Base-by-base conservation (phyloP, 2,888 invertebrate species). In the Chydorus sphaericus region DNA sequence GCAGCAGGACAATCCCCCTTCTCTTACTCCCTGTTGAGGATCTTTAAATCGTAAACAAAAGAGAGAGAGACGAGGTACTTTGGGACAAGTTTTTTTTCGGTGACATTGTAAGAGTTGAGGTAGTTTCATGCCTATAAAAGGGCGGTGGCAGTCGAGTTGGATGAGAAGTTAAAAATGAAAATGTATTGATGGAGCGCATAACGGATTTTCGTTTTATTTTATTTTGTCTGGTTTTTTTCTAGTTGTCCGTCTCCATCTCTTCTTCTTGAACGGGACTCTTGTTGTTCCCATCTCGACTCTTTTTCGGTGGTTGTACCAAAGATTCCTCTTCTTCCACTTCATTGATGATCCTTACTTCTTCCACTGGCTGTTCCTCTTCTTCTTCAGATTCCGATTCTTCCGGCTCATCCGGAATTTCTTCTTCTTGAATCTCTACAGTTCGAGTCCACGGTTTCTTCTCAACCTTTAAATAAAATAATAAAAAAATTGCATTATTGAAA, bases 361-460 rank as follows among this genome's bases (percentile, higher is more conserved):
- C 31, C 23, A 23, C 36, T 52, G 33, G 36, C 36, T 18, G 18
- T 33, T 52, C 52, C 36, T 33, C 33, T 26, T 7, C 18, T 33
- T 29, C 18, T 8, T 52, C 52, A 16, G 31, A 31, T 18, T 52
- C 36, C 52, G 31, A 26, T 52, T 52, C 52, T 37, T 52, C 36
- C 36, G n/a, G 16, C 18, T n/a, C 36, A 20, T 29, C 31, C 33
- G 18, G 33, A 16, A 23, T 31, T 23, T 20, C 36, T 16, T 52
- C 52, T 33, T 52, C 52, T 14, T 33, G 6, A 18, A 52, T 36
- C 23, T 52, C 52, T 23, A 52, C 26, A 29, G 52, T 33, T 37
- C 26, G 16, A 2, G 36, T 33, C 52, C 52, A 52, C 6, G 52
- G 52, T n/a, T n/a, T n/a, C 36, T 52, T 52, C 52, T 52, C 52